Conservation (phyloP, 2,888 invertebrate genomes). For the Melanargia galathea region DNA sequence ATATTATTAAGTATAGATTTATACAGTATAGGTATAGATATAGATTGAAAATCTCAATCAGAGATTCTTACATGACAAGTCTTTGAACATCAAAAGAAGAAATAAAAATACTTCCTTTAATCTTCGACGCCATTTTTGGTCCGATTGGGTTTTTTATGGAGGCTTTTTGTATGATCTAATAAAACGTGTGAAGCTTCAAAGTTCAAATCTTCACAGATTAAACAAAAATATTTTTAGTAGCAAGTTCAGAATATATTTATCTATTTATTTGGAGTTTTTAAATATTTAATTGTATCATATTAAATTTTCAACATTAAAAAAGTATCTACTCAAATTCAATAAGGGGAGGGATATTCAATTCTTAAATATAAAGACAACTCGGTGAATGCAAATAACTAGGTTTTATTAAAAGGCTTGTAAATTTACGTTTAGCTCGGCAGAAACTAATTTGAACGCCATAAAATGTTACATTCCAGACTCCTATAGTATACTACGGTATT, state of each 20-base stretch:
- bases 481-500: background rate
- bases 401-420: background rate
- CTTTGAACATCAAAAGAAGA: background rate
- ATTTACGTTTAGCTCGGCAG: conserved; percentile 3
- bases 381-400: background rate
- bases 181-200: conserved; percentile 7
- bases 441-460: conserved; percentile 19
- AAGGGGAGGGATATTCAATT: background rate
- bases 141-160: background rate
- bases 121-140: background rate
- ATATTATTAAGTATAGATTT: too few species aligned
- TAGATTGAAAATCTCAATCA: background rate
- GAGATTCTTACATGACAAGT: conserved; percentile 1
- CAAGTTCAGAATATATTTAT: background rate
- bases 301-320: too few species aligned
- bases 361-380: background rate
- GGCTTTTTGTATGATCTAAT: background rate
- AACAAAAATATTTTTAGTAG: too few species aligned
- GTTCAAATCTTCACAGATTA: too few species aligned
- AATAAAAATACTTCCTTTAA: conserved; percentile 4
- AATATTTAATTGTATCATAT: too few species aligned
- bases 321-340: background rate
- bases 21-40: too few species aligned
- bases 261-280: too few species aligned
- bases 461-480: background rate